Percentiles rank a stretch among this genome's conserved stretches.
These are phyloP conservation scores for Myripristis jacobus DNA, from an alignment of 2,797 vertebrate species.

Conservation along the genomic window DNA sequence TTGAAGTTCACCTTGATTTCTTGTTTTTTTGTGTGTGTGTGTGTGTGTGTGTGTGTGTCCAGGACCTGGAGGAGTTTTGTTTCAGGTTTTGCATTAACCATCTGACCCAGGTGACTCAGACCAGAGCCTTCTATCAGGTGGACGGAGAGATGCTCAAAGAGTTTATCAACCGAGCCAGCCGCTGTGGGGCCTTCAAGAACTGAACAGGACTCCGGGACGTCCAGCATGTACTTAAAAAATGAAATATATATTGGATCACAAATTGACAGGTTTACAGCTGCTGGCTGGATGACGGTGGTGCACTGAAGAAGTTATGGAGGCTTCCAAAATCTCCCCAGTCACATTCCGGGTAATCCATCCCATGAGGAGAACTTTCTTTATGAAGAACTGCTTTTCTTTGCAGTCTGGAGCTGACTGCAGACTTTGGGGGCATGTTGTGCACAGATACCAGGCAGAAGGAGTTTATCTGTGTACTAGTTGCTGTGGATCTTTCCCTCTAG, in stretches of 20 bases:
- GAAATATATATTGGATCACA: too few species aligned
- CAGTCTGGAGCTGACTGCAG: too few species aligned
- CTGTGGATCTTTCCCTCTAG: too few species aligned
- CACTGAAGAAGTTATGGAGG: neutral
- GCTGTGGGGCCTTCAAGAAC: conserved; percentile 96
- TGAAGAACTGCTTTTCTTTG: neutral
- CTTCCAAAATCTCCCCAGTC: neutral
- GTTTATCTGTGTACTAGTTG: too few species aligned
- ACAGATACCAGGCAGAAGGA: too few species aligned
- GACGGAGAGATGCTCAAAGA: conserved; percentile 95
- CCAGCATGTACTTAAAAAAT: neutral
- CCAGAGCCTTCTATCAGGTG: conserved; percentile 93
- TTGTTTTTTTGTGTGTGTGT: too few species aligned
- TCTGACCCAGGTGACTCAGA: conserved; percentile 96
- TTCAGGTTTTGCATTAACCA: conserved; percentile 97
- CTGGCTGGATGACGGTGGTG: neutral
- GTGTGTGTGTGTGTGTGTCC: conserved; percentile 28
- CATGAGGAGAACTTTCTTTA: neutral
- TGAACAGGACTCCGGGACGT: conserved; percentile 71
- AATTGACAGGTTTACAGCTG: neutral
- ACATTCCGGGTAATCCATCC: conserved; percentile 17
- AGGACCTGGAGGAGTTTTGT: conserved; percentile 98
- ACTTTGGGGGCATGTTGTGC: too few species aligned
- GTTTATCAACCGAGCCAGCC: conserved; percentile 94
- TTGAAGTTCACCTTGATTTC: too few species aligned